A percentile compares a stretch with the other conserved stretches of the same genome.
Conservation (phyloP, 2,113 vertebrate genomes). For the Cephalopholis sonnerati region DNA sequence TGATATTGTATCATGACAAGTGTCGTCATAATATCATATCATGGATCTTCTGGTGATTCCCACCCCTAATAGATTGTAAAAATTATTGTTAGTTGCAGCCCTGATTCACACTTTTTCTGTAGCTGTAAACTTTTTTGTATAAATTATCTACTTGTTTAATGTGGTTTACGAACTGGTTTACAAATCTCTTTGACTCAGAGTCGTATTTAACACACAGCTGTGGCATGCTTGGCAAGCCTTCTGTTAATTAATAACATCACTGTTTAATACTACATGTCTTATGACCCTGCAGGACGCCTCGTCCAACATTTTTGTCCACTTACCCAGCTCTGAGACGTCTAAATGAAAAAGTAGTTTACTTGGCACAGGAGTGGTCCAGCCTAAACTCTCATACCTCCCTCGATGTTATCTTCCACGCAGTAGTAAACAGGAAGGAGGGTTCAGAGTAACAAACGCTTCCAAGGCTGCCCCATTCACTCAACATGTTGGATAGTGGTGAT, state of each 20-base stretch:
- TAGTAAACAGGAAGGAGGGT: conserved; percentile 58
- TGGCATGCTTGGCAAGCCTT: background rate
- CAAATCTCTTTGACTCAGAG: background rate
- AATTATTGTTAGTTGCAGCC: no score
- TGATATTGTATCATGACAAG: no score
- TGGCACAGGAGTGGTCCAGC: background rate
- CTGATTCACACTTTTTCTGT: no score
- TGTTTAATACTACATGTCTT: background rate
- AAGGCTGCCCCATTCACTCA: conserved; percentile 22
- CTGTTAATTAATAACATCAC: background rate
- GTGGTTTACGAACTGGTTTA: no score
- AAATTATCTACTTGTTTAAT: no score
- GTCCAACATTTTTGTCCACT: background rate
- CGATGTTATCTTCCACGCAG: conserved; percentile 46
- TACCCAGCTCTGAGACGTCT: background rate
- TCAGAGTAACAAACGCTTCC: background rate
- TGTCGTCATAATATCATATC: no score
- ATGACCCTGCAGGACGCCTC: background rate
- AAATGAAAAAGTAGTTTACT: background rate
- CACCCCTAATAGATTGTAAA: no score
- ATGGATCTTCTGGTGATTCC: no score
- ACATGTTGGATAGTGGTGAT: conserved; percentile 22
- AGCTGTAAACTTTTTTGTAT: no score
- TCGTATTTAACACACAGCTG: background rate
- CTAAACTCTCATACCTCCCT: conserved; percentile 17